These are phyloP conservation scores for Diloba caeruleocephala DNA, from an alignment of 2,888 invertebrate species.

Conservation along the genomic window DNA sequence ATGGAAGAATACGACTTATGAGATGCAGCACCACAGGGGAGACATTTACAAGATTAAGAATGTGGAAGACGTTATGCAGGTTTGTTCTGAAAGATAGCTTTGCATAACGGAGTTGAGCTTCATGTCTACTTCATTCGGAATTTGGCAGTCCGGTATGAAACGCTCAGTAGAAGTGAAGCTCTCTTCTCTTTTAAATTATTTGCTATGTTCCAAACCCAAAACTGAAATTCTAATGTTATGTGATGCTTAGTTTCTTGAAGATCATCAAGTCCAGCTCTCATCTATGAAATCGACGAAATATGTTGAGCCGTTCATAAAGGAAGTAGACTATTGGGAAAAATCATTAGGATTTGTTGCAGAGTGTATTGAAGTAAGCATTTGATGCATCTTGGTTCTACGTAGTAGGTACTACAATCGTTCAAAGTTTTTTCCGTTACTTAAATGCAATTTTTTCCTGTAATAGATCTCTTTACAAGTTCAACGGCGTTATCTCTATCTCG, in stretches of 20 bases:
- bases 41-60: conserved; percentile 92
- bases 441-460: conserved; percentile 15
- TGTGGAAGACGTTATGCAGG: conserved; percentile 94
- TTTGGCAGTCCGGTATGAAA: no score
- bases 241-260: conserved; percentile 90
- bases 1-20: conserved; percentile 93
- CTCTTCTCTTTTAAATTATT: no score
- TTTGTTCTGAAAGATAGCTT: conserved; percentile 35
- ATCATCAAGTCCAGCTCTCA: conserved; percentile 94
- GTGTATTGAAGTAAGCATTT: conserved; percentile 91
- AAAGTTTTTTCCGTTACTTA: not conserved
- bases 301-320: conserved; percentile 95
- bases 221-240: no score
- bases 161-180: no score
- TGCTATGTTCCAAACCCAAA: no score
- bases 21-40: conserved; percentile 92
- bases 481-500: conserved; percentile 95
- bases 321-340: conserved; percentile 96
- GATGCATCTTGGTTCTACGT: not conserved
- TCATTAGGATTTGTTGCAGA: conserved; percentile 94
- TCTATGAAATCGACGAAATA: conserved; percentile 96
- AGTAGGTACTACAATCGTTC: not conserved
- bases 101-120: no score
- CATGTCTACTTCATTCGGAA: no score
- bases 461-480: conserved; percentile 93